phyloP scores from a whole-genome alignment of 2,888 invertebrate species.

The Lasius platythorax region DNA sequence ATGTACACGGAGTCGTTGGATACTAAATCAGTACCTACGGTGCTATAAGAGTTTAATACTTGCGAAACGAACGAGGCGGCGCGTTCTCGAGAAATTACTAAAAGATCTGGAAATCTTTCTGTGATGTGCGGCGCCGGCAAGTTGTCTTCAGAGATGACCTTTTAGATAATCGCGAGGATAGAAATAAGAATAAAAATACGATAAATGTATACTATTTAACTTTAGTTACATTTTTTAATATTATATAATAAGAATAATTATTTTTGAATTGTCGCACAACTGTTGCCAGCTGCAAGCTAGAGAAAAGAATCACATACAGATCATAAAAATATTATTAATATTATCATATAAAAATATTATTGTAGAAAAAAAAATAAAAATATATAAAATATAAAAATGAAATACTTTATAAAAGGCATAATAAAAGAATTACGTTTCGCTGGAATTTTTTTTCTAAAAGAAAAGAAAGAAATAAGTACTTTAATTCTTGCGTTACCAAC shows the following conservation, averaged over 20 bases:
- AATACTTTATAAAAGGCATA: background rate
- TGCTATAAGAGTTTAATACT: slow-evolving; percentile 20
- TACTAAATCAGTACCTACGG: slow-evolving; percentile 41
- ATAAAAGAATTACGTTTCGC: background rate
- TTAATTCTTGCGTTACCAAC: background rate
- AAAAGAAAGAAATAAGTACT: background rate
- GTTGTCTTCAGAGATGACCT: background rate
- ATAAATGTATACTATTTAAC: background rate
- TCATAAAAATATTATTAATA: background rate
- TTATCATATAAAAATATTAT: no score
- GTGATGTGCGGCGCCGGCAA: background rate
- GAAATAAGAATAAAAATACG: background rate
- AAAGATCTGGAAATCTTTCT: background rate
- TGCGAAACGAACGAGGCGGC: background rate
- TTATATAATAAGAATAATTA: no score
- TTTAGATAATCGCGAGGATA: slow-evolving; percentile 17
- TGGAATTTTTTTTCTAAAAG: background rate
- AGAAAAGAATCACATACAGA: background rate
- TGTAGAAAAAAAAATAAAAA: background rate
- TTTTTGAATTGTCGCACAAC: no score
- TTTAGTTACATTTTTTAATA: no score
- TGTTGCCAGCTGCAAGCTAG: background rate
- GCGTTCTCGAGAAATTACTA: slow-evolving; percentile 5
- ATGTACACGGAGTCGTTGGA: slow-evolving; percentile 29
- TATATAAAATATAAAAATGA: background rate